Conservation (phyloP, 1,140 invertebrate species). For the Drosophila repleta region DNA sequence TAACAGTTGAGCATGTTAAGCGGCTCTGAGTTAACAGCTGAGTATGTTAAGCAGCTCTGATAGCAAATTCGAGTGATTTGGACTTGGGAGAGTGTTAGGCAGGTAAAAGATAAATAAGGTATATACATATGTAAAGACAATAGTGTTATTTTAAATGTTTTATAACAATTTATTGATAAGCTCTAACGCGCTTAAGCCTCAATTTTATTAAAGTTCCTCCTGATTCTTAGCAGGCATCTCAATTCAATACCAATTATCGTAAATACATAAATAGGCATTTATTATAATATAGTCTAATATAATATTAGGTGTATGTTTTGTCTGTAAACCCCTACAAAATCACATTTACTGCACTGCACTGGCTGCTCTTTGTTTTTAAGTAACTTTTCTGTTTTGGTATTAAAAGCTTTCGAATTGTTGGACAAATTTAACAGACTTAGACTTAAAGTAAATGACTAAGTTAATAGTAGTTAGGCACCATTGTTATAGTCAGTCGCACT, state of each 20-base stretch:
- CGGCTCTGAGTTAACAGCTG: not conserved
- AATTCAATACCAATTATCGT: conserved; percentile 20
- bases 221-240: too few species aligned
- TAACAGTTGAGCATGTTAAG: not conserved
- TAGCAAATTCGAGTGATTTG: not conserved
- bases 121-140: too few species aligned
- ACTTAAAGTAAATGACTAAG: conserved; percentile 40
- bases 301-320: conserved; percentile 31
- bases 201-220: not conserved
- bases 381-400: conserved; percentile 50
- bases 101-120: too few species aligned
- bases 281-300: conserved; percentile 36
- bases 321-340: conserved; percentile 59
- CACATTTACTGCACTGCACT: conserved; percentile 45
- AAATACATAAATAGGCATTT: conserved; percentile 15
- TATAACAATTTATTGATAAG: conserved; percentile 18
- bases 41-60: too few species aligned
- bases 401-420: conserved; percentile 51
- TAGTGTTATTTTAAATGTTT: not conserved
- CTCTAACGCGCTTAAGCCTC: not conserved
- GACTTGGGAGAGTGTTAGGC: too few species aligned
- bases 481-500: conserved; percentile 34
- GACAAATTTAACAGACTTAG: conserved; percentile 62
- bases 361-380: conserved; percentile 2
- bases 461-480: conserved; percentile 54